phyloP scores from a whole-genome alignment of 2,888 invertebrate species.

The Drosophila borborema region DNA sequence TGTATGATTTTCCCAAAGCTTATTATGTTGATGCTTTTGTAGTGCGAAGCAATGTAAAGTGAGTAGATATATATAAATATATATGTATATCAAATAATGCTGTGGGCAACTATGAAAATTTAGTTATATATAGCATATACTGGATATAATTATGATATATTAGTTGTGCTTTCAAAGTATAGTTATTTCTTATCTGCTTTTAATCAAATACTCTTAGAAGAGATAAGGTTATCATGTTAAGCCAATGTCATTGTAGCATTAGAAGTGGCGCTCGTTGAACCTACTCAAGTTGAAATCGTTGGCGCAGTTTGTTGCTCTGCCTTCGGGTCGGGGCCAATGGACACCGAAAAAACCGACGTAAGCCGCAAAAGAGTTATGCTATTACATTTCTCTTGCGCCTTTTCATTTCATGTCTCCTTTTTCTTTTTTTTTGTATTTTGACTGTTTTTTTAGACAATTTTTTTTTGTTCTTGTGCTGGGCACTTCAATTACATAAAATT shows the following conservation, averaged over 20 bases:
- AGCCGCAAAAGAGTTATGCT: constrained; percentile 76
- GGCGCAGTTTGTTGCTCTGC: constrained; percentile 60
- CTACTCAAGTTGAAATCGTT: constrained; percentile 21
- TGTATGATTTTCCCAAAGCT: neutral
- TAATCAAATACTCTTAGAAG: neutral
- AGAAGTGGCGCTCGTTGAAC: constrained; percentile 21
- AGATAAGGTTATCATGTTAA: constrained; percentile 9
- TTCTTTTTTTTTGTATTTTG: neutral
- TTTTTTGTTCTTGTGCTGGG: constrained; percentile 42
- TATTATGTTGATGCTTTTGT: neutral
- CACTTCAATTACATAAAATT: constrained; percentile 81
- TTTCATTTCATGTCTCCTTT: constrained; percentile 25
- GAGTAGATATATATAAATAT: too few species aligned
- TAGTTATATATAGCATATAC: too few species aligned
- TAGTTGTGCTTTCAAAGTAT: too few species aligned
- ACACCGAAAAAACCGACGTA: constrained; percentile 41
- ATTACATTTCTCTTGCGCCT: constrained; percentile 70
- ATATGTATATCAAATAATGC: too few species aligned
- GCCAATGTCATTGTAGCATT: constrained; percentile 26
- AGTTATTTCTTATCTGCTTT: neutral
- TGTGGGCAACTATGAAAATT: too few species aligned
- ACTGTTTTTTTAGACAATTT: neutral
- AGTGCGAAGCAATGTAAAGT: neutral
- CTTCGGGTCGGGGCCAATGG: constrained; percentile 34
- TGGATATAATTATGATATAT: too few species aligned